Conservation (phyloP, 2,888 invertebrate species). For the Drosophila acutilabella region DNA sequence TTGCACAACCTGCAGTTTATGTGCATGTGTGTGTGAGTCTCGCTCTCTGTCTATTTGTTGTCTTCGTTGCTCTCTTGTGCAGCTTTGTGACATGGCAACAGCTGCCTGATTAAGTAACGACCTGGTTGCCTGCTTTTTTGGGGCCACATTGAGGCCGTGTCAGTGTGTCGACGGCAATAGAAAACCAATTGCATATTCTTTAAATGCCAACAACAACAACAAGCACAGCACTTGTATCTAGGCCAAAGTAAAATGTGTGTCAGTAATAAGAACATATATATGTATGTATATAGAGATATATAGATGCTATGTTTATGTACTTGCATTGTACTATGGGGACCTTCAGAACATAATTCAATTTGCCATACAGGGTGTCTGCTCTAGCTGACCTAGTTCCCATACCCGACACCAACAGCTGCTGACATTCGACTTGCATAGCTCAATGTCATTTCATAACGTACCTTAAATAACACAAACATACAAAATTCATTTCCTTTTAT, state of each 20-base stretch:
- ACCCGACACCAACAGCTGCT: slow-evolving; percentile 22
- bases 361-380: slow-evolving; percentile 53
- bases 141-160: slow-evolving; percentile 70
- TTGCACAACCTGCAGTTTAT: slow-evolving; percentile 16
- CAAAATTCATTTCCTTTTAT: background rate
- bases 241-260: slow-evolving; percentile 57
- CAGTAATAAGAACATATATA: slow-evolving; percentile 41
- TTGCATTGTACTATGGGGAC: slow-evolving; percentile 28
- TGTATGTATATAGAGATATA: slow-evolving; percentile 10
- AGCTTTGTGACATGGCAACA: slow-evolving; percentile 51
- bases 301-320: slow-evolving; percentile 1
- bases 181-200: slow-evolving; percentile 24
- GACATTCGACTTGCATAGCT: slow-evolving; percentile 50
- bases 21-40: background rate
- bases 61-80: slow-evolving; percentile 6
- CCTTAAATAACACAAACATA: slow-evolving; percentile 1
- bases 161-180: slow-evolving; percentile 63
- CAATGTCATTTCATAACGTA: slow-evolving; percentile 36
- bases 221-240: slow-evolving; percentile 40
- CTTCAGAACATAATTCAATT: slow-evolving; percentile 66
- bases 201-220: slow-evolving; percentile 22
- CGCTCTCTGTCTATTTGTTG: slow-evolving; percentile 5
- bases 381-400: slow-evolving; percentile 37
- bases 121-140: slow-evolving; percentile 66
- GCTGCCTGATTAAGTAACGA: slow-evolving; percentile 73